A percentile compares a stretch with the other conserved stretches of the same genome.
Conservation (phyloP, 2,888 invertebrate genomes). For the Glaucopsyche alexis region DNA sequence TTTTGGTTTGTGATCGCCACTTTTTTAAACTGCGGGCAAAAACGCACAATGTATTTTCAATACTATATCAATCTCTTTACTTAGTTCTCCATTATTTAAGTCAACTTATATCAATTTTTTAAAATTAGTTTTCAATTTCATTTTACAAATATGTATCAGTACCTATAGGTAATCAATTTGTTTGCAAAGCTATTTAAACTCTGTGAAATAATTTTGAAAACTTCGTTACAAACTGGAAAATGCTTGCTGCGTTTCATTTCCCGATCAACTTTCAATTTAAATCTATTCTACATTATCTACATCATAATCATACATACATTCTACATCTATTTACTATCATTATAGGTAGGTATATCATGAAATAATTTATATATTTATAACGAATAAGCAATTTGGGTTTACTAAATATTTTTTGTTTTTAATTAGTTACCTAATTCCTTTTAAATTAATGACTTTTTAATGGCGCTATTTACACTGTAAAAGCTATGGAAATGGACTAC, state of each 20-base stretch:
- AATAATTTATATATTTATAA: background rate
- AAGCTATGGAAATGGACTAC: background rate
- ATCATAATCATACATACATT: too few species aligned
- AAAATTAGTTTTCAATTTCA: too few species aligned
- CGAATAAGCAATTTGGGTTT: background rate
- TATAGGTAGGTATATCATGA: background rate
- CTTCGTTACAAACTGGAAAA: background rate
- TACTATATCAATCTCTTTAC: too few species aligned
- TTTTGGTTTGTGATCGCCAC: too few species aligned
- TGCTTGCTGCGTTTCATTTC: background rate
- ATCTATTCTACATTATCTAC: too few species aligned
- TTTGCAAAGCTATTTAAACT: background rate
- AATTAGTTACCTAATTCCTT: background rate
- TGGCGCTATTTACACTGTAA: slow-evolving; percentile 16
- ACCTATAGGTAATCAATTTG: background rate
- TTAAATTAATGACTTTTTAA: slow-evolving; percentile 12
- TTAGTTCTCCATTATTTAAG: too few species aligned
- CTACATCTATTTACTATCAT: background rate
- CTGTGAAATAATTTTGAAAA: slow-evolving; percentile 2
- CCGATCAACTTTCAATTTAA: background rate
- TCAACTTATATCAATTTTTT: too few species aligned
- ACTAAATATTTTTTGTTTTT: background rate
- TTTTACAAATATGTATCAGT: too few species aligned
- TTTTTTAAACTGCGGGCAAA: too few species aligned
- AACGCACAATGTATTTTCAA: too few species aligned